Conservation (phyloP, 2,797 vertebrate species). For the Lagorchestes hirsutus region DNA sequence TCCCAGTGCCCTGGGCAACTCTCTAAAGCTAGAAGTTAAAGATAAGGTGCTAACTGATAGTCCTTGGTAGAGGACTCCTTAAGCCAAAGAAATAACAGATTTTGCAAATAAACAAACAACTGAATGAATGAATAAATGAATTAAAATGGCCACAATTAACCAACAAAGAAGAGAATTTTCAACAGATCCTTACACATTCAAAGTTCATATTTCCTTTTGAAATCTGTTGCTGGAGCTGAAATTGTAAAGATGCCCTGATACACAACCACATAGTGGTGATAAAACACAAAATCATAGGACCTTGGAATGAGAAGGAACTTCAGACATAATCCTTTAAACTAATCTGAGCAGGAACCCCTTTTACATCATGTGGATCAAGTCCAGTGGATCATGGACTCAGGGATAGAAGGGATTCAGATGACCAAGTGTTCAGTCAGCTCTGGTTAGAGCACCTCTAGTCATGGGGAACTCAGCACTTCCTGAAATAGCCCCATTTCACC, state of each 20-base stretch:
- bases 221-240: neutral
- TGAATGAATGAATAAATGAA: neutral
- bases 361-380: neutral
- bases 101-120: neutral
- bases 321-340: neutral
- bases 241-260: neutral
- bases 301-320: neutral
- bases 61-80: neutral
- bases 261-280: neutral
- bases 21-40: neutral
- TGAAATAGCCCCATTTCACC: neutral
- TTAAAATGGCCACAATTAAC: neutral
- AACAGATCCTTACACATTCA: neutral
- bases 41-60: neutral
- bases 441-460: neutral
- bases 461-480: neutral
- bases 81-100: neutral
- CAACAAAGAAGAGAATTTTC: neutral
- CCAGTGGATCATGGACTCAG: neutral
- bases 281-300: neutral
- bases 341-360: neutral
- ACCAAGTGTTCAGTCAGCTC: neutral
- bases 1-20: neutral
- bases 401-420: neutral
- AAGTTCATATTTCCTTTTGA: neutral